Evolutionary conservation across 2,113 vertebrate species (phyloP), one percentile per base, ranked within the genome.

Genomic region (Gasterosteus nipponicus): DNA sequence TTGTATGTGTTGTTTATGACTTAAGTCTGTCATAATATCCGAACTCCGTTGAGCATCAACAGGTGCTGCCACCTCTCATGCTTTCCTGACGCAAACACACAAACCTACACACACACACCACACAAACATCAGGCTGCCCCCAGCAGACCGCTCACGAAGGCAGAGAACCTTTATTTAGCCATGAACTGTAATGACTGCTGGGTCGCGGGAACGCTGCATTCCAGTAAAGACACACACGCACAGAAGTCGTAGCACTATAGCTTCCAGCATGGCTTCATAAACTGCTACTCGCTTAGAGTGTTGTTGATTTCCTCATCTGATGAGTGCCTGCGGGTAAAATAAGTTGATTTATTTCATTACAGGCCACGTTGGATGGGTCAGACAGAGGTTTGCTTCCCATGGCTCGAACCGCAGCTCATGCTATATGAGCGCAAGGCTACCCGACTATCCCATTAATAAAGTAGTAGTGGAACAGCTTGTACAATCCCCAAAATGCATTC

Each of bases 131-230:
- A 54, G 53, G 53, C 12, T 54, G 11, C 53, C 33, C 38, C 60
- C 33, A 29, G 61, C 39, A 26, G 79, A 81, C 35, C 64, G 56
- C 71, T 69, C 63, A 72, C 18, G 31, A 75, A 51, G 68, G 74
- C 75, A 77, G 18, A 66, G 58, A 46, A 62, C 60, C 91, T 93
- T 90, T 91, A 91, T 91, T 92, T 93, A 91, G 89, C 87, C 58
- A 26, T 91, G 85, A 90, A 87, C 81, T 88, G 89, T 83, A 89
- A 79, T 75, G 82, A 80, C 78, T n/a, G 10, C 69, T 51, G 80
- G 54, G 42, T 54, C 64, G 47, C 3, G 10, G 56, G 79, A 78
- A 63, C 46, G 63, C 9, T 47, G 65, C 54, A 47, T 76, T 85
- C 80, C 80, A 74, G 53, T n/a, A 26, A 49, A 75, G 11, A 76